Evolutionary conservation across 92 coral and sea anemone genomes (phyloP), one percentile per base, ranked within the genome.

Genomic region (Montipora capitata): DNA sequence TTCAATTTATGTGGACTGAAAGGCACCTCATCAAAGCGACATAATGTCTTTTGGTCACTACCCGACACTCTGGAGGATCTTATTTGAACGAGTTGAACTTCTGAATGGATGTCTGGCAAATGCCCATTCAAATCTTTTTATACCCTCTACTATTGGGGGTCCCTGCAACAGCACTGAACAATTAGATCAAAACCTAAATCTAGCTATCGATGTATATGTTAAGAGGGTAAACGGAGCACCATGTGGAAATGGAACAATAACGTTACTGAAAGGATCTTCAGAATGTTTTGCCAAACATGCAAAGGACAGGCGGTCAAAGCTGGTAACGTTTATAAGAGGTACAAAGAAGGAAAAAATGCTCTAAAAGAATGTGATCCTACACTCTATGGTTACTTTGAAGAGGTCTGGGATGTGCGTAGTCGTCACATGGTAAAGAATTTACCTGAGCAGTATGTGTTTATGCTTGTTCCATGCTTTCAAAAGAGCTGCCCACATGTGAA

Each of bases 371-470:
- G 56, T 42, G 68, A 91, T 39, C 91, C 87, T 18, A 70, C 69
- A 59, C 82, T 86, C 48, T 87, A 81, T 65, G 77, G 14, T 9
- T 87, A 87, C 67, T 81, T 91, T 42, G 77, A 66, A 59, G 71
- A 85, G 74, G 79, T 87, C 0, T 91, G 94, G 89, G 79, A 72
- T n/a, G 79, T 91, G 38, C 48, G 91, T 42, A 85, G 49, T 20
- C 66, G 91, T 15, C 94, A 91, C 70, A 79, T 91, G 94, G 94
- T 86, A n/a, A 79, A 73, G 72, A 82, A 82, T 71, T 14, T 91
- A 17, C 94, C 91, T 48, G 78, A 57, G 18, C 81, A 85, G 69
- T 91, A 86, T 59, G 86, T 75, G 49, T 91, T 85, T 68, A 74
- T 78, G 76, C 71, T 72, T 6, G 17, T 91, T n/a, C 94, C 91